Conservation (phyloP, 1,140 invertebrate species). For the Maconellicoccus hirsutus region DNA sequence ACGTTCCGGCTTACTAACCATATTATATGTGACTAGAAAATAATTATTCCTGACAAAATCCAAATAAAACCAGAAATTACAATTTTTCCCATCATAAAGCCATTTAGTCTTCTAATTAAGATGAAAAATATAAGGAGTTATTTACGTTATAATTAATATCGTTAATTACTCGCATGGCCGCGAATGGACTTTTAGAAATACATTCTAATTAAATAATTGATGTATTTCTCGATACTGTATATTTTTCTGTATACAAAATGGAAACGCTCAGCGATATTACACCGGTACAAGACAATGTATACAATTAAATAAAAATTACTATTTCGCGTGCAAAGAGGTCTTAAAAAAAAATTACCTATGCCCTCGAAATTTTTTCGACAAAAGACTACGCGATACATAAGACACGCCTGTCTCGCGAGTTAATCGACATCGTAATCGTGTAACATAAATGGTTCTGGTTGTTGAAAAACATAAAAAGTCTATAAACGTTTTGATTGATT, state of each 20-base stretch:
- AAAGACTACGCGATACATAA: not conserved
- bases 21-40: not conserved
- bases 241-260: not conserved
- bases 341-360: too few relatives aligned
- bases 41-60: conserved; percentile 10
- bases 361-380: too few relatives aligned
- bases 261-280: not conserved
- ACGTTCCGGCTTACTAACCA: not conserved
- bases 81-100: conserved; percentile 5
- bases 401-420: not conserved
- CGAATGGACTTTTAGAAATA: not conserved
- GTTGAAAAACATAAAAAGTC: conserved; percentile 5
- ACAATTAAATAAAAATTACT: not conserved
- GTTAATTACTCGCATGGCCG: not conserved
- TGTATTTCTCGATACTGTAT: not conserved
- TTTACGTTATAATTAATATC: conserved; percentile 5
- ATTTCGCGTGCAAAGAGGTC: not conserved
- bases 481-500: conserved; percentile 1
- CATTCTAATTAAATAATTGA: not conserved
- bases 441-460: conserved; percentile 4
- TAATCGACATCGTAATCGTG: not conserved
- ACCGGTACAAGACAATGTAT: not conserved
- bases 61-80: conserved; percentile 4
- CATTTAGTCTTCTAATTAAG: not conserved
- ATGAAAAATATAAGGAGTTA: not conserved